A percentile compares a stretch with the other conserved stretches of the same genome.
These are phyloP conservation scores for Orthonychiurus folsomi DNA, from an alignment of 2,888 invertebrate species.

Conservation along the genomic window DNA sequence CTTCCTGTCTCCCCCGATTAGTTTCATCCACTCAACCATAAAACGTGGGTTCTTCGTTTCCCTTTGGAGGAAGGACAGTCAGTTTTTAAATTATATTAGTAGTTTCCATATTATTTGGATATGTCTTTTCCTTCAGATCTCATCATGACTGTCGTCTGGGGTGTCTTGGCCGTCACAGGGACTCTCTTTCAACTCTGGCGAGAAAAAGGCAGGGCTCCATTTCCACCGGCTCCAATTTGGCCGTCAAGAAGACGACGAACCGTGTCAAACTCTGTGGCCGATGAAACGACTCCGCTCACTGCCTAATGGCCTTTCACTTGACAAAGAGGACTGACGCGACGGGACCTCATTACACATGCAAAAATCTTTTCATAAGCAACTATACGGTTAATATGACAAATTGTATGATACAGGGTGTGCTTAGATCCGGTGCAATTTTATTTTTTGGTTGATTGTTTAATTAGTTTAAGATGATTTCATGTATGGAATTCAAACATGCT, in stretches of 20 bases:
- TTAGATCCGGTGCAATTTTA: neutral
- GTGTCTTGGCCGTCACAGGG: slow-evolving; percentile 49
- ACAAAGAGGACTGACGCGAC: too few species aligned
- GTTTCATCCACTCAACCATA: neutral
- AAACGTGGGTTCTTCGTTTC: neutral
- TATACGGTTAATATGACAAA: too few species aligned
- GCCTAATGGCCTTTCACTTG: slow-evolving; percentile 12
- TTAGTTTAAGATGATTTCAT: neutral
- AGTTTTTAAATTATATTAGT: too few species aligned
- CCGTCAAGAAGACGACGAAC: slow-evolving; percentile 14
- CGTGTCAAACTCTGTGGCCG: slow-evolving; percentile 8
- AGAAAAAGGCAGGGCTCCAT: slow-evolving; percentile 53
- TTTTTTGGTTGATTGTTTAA: neutral
- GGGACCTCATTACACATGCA: too few species aligned
- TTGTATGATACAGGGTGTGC: too few species aligned
- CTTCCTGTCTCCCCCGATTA: neutral
- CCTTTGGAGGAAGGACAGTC: neutral
- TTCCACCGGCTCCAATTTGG: slow-evolving; percentile 46
- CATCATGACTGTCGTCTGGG: slow-evolving; percentile 51
- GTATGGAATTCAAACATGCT: neutral
- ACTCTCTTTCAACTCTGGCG: slow-evolving; percentile 51
- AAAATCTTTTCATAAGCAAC: too few species aligned
- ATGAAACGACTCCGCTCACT: slow-evolving; percentile 22
- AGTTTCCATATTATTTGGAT: too few species aligned
- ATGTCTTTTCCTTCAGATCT: slow-evolving; percentile 52